phyloP scores from a whole-genome alignment of 2,113 vertebrate genomes.

The Harpagus bidentatus region DNA sequence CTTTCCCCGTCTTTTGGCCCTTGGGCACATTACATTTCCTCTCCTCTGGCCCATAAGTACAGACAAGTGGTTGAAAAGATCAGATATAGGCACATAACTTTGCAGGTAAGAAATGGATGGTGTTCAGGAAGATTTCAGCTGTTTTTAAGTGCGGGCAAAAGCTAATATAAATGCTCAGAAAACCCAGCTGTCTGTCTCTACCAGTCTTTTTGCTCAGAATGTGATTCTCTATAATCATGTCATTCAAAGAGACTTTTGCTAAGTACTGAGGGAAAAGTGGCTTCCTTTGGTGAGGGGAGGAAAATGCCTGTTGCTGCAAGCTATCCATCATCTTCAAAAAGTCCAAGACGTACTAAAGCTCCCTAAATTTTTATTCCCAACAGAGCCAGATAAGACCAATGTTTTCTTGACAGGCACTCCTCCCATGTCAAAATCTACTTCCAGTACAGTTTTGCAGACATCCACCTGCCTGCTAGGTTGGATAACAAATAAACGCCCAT shows the following conservation, averaged over 20 bases:
- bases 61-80: neutral
- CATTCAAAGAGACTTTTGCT: slow-evolving; percentile 49
- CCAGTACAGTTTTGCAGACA: neutral
- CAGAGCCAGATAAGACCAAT: neutral
- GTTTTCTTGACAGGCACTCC: neutral
- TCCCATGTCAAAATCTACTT: slow-evolving; percentile 6
- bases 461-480: neutral
- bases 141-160: neutral
- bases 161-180: neutral
- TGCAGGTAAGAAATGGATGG: neutral
- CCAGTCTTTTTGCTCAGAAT: neutral
- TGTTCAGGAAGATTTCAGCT: neutral
- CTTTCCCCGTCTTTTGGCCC: neutral
- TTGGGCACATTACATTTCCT: neutral
- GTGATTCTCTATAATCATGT: slow-evolving; percentile 7
- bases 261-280: slow-evolving; percentile 46
- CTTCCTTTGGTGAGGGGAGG: slow-evolving; percentile 22
- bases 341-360: neutral
- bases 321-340: slow-evolving; percentile 36
- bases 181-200: neutral
- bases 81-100: neutral
- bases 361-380: slow-evolving; percentile 29
- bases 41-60: neutral
- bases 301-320: slow-evolving; percentile 30
- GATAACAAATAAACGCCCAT: neutral